Evolutionary conservation across 2,113 vertebrate species (phyloP), one percentile per base, ranked within the genome.

Genomic region (Eptesicus fuscus): DNA sequence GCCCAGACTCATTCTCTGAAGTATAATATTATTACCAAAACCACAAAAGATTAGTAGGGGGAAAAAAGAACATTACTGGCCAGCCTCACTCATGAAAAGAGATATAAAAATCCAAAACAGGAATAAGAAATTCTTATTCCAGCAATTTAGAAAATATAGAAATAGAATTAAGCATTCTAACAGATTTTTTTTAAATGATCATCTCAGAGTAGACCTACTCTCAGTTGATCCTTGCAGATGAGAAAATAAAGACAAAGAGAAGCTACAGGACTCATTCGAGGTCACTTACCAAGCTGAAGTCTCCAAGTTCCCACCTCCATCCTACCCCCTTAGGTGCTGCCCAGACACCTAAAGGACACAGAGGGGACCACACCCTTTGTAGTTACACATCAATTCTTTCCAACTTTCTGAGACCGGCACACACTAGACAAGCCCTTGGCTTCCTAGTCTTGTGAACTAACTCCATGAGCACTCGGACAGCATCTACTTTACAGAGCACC

Each of bases 11-110:
- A 42, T 42, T 90, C 84, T 91, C 23, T 89, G 80, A 88, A 90
- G 86, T 59, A 88, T 61, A 90, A 91, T 67, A 94, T 49, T 63
- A 20, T 79, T 93, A 96, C 47, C 63, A 1, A 94, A 91, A 40
- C 74, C 87, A 86, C 94, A 53, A 80, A 95, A 89, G 88, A 83
- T 44, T 42, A 79, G 59, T 32, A 78, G 47, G 20, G 1, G 1
- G 51, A n/a, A 40, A 35, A 74, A 86, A 30, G 40, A 73, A 94
- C 85, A 83, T 32, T 80, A 23, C 59, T 90, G 56, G 49, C 65
- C 76, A 83, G 56, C 90, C 37, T 87, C 82, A 83, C 49, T 84
- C 70, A 83, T 30, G 40, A 87, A 92, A 69, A 92, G 76, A 90
- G 70, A 95, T 59, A 70, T 4, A 91, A 61, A 91, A 80, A 56